phyloP scores from a whole-genome alignment of 2,888 invertebrate species.

The Brenthis daphne region DNA sequence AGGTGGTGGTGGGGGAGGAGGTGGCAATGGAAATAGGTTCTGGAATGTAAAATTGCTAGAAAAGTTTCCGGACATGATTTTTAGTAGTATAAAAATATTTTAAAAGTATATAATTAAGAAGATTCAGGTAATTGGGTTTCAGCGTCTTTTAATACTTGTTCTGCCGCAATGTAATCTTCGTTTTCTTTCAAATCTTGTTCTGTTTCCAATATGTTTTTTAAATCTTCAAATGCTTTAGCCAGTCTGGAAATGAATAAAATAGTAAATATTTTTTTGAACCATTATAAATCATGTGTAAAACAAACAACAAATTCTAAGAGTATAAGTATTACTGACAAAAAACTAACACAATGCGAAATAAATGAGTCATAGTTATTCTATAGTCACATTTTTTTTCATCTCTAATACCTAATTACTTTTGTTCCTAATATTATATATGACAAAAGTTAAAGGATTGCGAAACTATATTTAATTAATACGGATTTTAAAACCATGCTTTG shows the following conservation, averaged over 20 bases:
- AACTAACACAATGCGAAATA: too few relatives aligned
- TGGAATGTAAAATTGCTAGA: constrained; percentile 70
- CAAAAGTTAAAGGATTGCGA: too few relatives aligned
- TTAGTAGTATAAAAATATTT: constrained; percentile 48
- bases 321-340: too few relatives aligned
- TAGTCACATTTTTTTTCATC: too few relatives aligned
- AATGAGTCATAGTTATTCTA: too few relatives aligned
- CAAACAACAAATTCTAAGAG: too few relatives aligned
- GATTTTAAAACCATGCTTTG: neutral
- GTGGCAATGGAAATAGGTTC: constrained; percentile 50
- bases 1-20: constrained; percentile 46
- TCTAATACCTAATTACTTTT: too few relatives aligned
- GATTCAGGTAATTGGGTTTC: constrained; percentile 80
- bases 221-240: constrained; percentile 88
- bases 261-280: too few relatives aligned
- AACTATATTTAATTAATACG: too few relatives aligned
- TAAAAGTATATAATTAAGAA: constrained; percentile 46
- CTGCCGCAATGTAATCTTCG: constrained; percentile 87
- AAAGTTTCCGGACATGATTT: constrained; percentile 74
- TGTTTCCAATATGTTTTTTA: constrained; percentile 86
- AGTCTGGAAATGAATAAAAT: constrained; percentile 69
- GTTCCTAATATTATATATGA: too few relatives aligned
- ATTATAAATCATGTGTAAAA: too few relatives aligned
- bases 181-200: constrained; percentile 90
- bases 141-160: constrained; percentile 85